These are phyloP conservation scores for Abscondita cerata DNA, from an alignment of 2,888 invertebrate genomes.

Conservation along the genomic window DNA sequence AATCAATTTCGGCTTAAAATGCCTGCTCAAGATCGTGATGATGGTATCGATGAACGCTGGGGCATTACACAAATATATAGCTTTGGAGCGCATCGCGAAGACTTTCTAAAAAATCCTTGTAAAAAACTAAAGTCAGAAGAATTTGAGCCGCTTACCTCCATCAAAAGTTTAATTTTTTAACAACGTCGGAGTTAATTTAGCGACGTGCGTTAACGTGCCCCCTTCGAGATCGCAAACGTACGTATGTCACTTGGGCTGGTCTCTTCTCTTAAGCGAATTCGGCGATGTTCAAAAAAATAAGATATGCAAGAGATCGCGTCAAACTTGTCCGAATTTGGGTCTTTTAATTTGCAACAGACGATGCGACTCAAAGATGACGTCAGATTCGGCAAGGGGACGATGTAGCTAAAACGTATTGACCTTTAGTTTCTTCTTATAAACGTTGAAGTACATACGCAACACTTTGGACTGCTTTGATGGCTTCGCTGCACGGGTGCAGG, in stretches of 20 bases:
- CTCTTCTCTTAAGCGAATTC: conserved; percentile 59
- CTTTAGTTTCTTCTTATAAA: neutral
- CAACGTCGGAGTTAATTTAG: conserved; percentile 57
- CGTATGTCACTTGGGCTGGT: conserved; percentile 58
- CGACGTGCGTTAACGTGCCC: conserved; percentile 55
- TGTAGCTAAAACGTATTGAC: conserved; percentile 51
- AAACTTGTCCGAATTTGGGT: conserved; percentile 53
- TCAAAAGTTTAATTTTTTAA: conserved; percentile 58
- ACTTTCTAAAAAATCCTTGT: conserved; percentile 18
- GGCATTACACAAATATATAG: conserved; percentile 17
- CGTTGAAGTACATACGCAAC: conserved; percentile 67
- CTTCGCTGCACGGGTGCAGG: neutral
- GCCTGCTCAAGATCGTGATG: neutral
- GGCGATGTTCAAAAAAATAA: conserved; percentile 59
- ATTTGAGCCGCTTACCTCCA: conserved; percentile 55
- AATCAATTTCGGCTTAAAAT: neutral
- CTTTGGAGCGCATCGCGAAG: conserved; percentile 7
- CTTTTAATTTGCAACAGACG: conserved; percentile 55
- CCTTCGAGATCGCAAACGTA: conserved; percentile 59
- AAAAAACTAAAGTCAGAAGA: neutral
- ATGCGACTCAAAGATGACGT: conserved; percentile 58
- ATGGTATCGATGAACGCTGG: conserved; percentile 12
- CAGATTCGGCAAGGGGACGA: conserved; percentile 60
- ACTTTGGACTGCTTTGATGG: conserved; percentile 69
- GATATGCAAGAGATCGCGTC: conserved; percentile 53